These are phyloP conservation scores for Microctonus hyperodae DNA, from an alignment of 2,888 invertebrate species.

Conservation along the genomic window DNA sequence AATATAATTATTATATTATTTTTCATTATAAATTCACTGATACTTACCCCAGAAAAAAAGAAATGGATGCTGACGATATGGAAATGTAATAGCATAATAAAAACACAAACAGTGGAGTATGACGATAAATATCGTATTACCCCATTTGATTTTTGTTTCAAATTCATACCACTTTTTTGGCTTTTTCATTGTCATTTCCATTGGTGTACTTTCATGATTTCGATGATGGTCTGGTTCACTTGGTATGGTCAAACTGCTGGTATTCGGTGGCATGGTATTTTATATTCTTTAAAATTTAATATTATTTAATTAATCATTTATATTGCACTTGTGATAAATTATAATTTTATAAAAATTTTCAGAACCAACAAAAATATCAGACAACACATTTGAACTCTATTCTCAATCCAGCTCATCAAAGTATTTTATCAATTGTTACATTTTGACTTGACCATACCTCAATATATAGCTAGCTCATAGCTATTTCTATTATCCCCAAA, in stretches of 20 bases:
- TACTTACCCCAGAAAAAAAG: constrained; percentile 23
- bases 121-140: constrained; percentile 3
- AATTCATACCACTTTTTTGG: constrained; percentile 20
- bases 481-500: too few relatives aligned
- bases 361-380: too few relatives aligned
- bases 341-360: too few relatives aligned
- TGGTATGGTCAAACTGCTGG: background rate
- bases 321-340: too few relatives aligned
- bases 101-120: constrained; percentile 1
- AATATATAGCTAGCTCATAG: too few relatives aligned
- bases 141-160: constrained; percentile 18
- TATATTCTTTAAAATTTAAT: too few relatives aligned
- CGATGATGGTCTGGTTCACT: background rate
- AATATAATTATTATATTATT: background rate
- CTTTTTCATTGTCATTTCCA: background rate
- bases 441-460: too few relatives aligned
- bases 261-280: background rate
- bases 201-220: background rate
- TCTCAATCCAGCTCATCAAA: too few relatives aligned
- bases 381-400: too few relatives aligned
- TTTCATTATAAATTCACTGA: background rate
- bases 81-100: constrained; percentile 18
- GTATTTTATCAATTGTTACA: too few relatives aligned
- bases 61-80: constrained; percentile 14
- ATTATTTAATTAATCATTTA: too few relatives aligned